Evolutionary conservation across 2,888 invertebrate species (phyloP).

Genomic region (Nyleta sp.): DNA sequence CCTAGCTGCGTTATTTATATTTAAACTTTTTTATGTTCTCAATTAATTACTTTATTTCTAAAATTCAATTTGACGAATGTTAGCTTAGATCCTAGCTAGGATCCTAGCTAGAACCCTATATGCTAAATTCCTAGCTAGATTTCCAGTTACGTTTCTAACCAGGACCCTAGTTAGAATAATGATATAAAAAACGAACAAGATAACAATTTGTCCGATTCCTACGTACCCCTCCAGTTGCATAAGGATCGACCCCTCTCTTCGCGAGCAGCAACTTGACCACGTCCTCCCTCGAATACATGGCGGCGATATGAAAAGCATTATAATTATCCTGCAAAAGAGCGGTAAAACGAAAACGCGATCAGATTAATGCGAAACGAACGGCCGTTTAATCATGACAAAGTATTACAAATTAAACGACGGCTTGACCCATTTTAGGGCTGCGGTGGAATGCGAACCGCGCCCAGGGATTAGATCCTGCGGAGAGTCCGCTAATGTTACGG

Average conservation of each 20-base stretch:
- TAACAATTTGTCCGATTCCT: too few species aligned
- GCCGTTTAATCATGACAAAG: conserved; percentile 32
- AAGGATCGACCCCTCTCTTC: conserved; percentile 95
- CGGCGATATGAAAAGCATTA: conserved; percentile 95
- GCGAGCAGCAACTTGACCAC: conserved; percentile 94
- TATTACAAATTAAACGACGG: conserved; percentile 6
- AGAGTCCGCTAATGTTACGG: conserved; percentile 52
- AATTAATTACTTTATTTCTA: too few species aligned
- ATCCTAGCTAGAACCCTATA: too few species aligned
- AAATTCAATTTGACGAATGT: too few species aligned
- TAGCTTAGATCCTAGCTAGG: too few species aligned
- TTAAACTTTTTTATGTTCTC: too few species aligned
- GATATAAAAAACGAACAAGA: too few species aligned
- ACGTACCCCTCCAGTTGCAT: conserved; percentile 94
- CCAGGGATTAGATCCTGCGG: conserved; percentile 69
- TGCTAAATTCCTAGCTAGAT: too few species aligned
- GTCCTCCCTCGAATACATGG: conserved; percentile 97
- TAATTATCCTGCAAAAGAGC: conserved; percentile 91
- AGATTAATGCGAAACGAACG: conserved; percentile 37
- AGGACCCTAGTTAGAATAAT: too few species aligned
- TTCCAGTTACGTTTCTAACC: too few species aligned
- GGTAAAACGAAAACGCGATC: not conserved
- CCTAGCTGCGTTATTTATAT: too few species aligned
- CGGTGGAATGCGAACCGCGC: conserved; percentile 73
- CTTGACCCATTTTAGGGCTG: conserved; percentile 27